Conservation (phyloP, 2,113 vertebrate species). For the Elephas maximus region DNA sequence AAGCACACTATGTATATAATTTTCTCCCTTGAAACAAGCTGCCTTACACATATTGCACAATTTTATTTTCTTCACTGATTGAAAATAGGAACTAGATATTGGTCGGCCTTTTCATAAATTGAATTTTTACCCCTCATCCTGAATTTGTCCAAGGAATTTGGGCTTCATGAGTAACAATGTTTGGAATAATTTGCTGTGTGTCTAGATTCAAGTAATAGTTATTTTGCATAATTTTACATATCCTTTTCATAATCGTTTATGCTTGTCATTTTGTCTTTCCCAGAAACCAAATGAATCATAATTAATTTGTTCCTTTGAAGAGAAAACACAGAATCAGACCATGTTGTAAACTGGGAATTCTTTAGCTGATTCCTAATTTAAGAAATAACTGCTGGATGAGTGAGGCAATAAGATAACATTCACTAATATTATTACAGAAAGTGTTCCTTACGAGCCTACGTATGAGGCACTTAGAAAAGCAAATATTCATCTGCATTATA, state of each 20-base stretch:
- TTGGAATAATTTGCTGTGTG: neutral
- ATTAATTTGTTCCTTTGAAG: neutral
- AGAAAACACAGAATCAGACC: neutral
- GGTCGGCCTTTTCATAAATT: neutral
- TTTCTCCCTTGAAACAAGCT: neutral
- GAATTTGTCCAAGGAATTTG: neutral
- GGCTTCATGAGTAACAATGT: neutral
- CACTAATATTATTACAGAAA: neutral
- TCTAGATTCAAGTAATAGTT: neutral
- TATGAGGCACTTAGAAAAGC: slow-evolving; percentile 1
- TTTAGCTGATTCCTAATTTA: neutral
- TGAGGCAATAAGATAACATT: slow-evolving; percentile 10
- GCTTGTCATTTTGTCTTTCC: slow-evolving; percentile 26
- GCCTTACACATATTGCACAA: neutral
- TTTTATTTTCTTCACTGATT: neutral
- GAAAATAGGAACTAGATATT: neutral
- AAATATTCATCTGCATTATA: neutral
- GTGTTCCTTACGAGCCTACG: neutral
- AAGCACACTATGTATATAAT: neutral
- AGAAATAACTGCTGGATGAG: neutral
- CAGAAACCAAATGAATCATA: slow-evolving; percentile 44
- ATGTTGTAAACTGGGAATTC: neutral
- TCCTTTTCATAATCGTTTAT: slow-evolving; percentile 42
- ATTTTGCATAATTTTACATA: slow-evolving; percentile 3
- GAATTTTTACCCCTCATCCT: neutral